Base-by-base conservation (phyloP, 2,797 vertebrate genomes). In the Aldrovandia affinis region DNA sequence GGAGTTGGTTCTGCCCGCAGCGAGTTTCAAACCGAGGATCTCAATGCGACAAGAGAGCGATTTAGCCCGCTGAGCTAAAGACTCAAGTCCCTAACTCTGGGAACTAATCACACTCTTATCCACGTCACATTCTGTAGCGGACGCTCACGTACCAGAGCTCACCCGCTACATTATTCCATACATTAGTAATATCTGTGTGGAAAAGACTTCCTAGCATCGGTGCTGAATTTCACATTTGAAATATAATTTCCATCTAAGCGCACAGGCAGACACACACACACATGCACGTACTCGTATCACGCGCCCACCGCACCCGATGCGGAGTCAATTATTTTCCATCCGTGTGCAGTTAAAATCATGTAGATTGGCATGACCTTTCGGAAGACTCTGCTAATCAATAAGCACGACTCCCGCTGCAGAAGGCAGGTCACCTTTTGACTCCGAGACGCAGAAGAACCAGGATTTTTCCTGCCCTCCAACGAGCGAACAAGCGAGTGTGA, bases 301-400 rank as follows among this genome's bases (percentile, higher is more conserved):
- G 47, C 10, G 30, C 78, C 65, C 50, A 88, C 80, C 81, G 86
- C 78, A 84, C 85, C 84, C 44, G 81, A 82, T 6, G 28, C 30
- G 82, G 30, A 52, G 91, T 90, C 85, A 85, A 89, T 89, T 88
- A 85, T 80, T 86, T 86, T 87, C 33, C 79, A 90, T 65, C 82
- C 86, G 84, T 81, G 82, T 83, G 86, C 47, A 86, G 86, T 81
- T 85, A 30, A 68, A 90, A 47, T 90, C 12, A 50, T 6, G 90
- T 89, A 90, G 87, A 91, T 89, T 90, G 87, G 82, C 55, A 86
- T 93, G 92, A 91, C 90, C 90, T 93, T 91, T 88, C 84, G 85
- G 90, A 88, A 77, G n/a, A 86, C 84, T 86, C 88, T 84, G 84
- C 89, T 92, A 91, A 91, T 93, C 91, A 90, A 90, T 92, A 89